These are phyloP conservation scores for Amphipoea oculea DNA, from an alignment of 2,888 invertebrate genomes.

Conservation along the genomic window DNA sequence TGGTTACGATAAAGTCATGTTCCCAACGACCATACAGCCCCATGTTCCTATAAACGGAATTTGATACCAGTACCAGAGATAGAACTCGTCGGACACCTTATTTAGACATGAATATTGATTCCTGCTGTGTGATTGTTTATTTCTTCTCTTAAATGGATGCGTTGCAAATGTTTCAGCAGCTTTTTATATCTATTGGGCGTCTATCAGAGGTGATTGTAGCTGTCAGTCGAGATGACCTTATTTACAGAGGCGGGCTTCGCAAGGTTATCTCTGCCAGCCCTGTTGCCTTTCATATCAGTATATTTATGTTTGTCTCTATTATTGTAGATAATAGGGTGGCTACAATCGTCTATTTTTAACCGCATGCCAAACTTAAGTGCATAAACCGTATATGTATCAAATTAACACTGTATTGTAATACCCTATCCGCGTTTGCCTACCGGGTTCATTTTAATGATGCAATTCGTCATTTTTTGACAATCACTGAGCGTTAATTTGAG, in stretches of 20 bases:
- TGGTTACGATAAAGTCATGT: conserved; percentile 35
- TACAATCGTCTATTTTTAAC: conserved; percentile 18
- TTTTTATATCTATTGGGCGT: conserved; percentile 54
- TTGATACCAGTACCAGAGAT: conserved; percentile 30
- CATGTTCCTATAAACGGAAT: conserved; percentile 33
- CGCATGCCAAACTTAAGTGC: conserved; percentile 37
- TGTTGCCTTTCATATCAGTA: conserved; percentile 75
- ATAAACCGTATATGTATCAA: conserved; percentile 2
- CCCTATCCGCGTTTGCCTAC: conserved; percentile 32
- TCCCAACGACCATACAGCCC: too few species aligned
- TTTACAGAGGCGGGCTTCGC: conserved; percentile 76
- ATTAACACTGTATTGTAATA: conserved; percentile 1
- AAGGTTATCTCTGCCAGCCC: conserved; percentile 81
- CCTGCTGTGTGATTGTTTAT: conserved; percentile 13
- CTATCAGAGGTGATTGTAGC: conserved; percentile 70
- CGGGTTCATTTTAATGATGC: conserved; percentile 71
- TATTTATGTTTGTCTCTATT: conserved; percentile 66
- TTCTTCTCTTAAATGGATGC: conserved; percentile 16
- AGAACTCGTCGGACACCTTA: conserved; percentile 27
- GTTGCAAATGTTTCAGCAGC: conserved; percentile 21
- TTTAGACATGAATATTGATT: conserved; percentile 20
- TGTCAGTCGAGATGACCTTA: conserved; percentile 77
- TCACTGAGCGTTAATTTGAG: conserved; percentile 76
- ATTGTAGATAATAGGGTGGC: conserved; percentile 40
- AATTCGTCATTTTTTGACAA: conserved; percentile 79